Evolutionary conservation across 2,888 invertebrate species (phyloP).

Genomic region (Aphodius sticticus): DNA sequence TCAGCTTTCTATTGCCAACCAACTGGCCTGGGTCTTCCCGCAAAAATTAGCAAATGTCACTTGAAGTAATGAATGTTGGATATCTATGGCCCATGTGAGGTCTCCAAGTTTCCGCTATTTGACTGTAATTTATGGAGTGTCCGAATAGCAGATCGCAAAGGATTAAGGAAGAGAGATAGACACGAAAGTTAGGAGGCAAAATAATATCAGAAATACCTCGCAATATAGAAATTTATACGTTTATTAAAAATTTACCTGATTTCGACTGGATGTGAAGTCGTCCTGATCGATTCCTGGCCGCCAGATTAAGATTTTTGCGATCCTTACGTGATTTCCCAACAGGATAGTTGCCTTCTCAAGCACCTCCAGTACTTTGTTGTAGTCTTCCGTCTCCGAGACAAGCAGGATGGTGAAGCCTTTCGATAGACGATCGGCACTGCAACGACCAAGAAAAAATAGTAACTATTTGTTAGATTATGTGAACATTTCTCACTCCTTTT

Average conservation of each 20-base stretch:
- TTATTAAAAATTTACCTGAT: conserved; percentile 49
- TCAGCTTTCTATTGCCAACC: conserved; percentile 4
- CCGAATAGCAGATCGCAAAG: neutral
- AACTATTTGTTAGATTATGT: neutral
- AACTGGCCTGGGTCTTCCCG: neutral
- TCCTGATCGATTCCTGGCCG: conserved; percentile 50
- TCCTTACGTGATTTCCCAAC: conserved; percentile 57
- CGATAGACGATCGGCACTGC: conserved; percentile 59
- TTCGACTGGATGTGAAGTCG: conserved; percentile 50
- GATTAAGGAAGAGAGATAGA: neutral
- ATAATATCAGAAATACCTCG: neutral
- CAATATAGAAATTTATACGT: neutral
- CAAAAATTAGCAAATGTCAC: conserved; percentile 4
- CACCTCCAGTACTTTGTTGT: conserved; percentile 59
- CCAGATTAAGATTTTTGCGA: conserved; percentile 56
- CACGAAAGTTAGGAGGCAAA: neutral
- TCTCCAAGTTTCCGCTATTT: neutral
- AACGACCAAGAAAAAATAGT: conserved; percentile 26
- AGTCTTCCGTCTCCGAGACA: conserved; percentile 61
- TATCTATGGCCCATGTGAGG: neutral
- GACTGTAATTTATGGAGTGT: neutral
- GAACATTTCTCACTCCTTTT: neutral
- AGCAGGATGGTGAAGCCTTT: conserved; percentile 64
- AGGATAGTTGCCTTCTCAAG: conserved; percentile 63
- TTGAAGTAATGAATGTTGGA: neutral